Evolutionary conservation across 2,888 invertebrate species (phyloP).

Genomic region (Elysia crispata): DNA sequence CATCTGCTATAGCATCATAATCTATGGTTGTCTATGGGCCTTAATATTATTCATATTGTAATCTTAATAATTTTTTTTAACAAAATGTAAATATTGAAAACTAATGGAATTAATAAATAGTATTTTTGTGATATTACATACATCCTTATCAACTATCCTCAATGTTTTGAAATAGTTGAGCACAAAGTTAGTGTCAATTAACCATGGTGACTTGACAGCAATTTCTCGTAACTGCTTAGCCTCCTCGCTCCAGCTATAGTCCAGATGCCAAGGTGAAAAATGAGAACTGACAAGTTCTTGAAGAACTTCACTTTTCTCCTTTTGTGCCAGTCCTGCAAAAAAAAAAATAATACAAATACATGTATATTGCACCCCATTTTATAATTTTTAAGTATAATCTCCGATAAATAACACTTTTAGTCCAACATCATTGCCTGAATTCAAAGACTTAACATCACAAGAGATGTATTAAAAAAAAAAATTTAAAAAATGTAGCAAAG

Average conservation of each 20-base stretch:
- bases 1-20: too few species aligned
- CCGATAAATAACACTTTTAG: not conserved
- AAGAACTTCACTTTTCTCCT: constrained; percentile 72
- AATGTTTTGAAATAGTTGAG: constrained; percentile 74
- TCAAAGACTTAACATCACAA: not conserved
- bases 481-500: too few species aligned
- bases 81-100: not conserved
- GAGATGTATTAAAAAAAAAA: too few species aligned
- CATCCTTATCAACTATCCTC: constrained; percentile 72
- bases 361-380: too few species aligned
- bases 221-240: constrained; percentile 72
- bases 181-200: constrained; percentile 73
- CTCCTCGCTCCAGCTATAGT: constrained; percentile 76
- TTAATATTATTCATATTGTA: not conserved
- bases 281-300: constrained; percentile 70
- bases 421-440: not conserved
- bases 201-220: constrained; percentile 75
- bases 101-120: not conserved
- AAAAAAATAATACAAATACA: constrained; percentile 9
- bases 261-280: constrained; percentile 75
- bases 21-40: too few species aligned
- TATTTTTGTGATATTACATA: constrained; percentile 54
- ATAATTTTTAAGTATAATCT: not conserved
- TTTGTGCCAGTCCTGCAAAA: constrained; percentile 70
- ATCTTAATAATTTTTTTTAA: not conserved